Percentiles rank a stretch among this genome's conserved stretches.
Conservation (phyloP, 2,888 invertebrate genomes). For the Hyles lineata region DNA sequence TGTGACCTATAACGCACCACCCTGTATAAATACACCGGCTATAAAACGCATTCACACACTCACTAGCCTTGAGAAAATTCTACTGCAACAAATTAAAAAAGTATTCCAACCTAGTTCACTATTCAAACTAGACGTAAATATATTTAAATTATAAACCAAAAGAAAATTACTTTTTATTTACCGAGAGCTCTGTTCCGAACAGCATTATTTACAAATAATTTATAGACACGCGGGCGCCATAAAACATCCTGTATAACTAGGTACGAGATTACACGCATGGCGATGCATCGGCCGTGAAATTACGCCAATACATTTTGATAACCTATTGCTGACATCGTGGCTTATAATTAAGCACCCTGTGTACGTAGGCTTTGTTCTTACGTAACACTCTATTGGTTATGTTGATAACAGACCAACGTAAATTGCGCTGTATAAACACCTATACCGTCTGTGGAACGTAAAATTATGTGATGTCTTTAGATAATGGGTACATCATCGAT, state of each 20-base stretch:
- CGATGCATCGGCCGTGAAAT: slow-evolving; percentile 10
- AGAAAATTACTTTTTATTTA: too few species aligned
- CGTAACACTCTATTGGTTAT: too few species aligned
- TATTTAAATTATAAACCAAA: too few species aligned
- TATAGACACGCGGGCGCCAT: too few species aligned
- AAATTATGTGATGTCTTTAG: too few species aligned
- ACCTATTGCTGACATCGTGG: background rate
- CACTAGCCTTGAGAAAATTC: background rate
- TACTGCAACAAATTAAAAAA: background rate
- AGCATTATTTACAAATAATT: too few species aligned
- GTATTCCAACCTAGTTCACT: too few species aligned
- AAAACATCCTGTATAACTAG: background rate
- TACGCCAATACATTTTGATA: background rate
- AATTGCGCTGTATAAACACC: background rate
- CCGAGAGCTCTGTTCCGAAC: too few species aligned
- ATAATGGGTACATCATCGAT: too few species aligned
- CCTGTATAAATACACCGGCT: slow-evolving; percentile 4
- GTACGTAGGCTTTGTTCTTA: background rate
- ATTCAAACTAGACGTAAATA: too few species aligned
- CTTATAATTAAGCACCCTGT: background rate
- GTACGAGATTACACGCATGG: background rate
- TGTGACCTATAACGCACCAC: slow-evolving; percentile 22
- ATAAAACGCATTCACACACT: background rate
- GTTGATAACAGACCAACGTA: background rate
- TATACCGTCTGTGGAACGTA: too few species aligned